phyloP scores from a whole-genome alignment of 2,113 vertebrate species.

The Stigmatopora nigra region DNA sequence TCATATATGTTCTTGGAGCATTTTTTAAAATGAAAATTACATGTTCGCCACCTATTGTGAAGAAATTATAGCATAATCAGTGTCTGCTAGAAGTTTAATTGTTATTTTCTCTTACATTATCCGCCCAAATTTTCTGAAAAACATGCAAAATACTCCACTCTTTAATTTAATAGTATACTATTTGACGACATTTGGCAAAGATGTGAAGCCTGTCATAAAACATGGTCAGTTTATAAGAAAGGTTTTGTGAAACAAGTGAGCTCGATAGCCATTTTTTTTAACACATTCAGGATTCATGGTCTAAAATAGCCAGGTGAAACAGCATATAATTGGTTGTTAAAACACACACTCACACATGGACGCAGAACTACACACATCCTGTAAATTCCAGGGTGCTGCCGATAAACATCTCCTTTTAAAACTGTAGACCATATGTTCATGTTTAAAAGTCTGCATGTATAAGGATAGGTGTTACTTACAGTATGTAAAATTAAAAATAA shows the following conservation, averaged over 20 bases:
- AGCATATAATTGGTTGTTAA: constrained; percentile 32
- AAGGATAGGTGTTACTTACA: neutral
- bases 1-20: neutral
- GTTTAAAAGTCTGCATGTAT: neutral
- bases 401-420: constrained; percentile 15
- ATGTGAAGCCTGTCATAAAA: neutral
- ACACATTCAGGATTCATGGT: constrained; percentile 15
- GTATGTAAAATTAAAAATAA: too few species aligned
- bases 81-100: neutral
- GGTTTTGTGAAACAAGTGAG: constrained; percentile 9
- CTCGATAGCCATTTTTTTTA: constrained; percentile 37
- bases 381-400: constrained; percentile 43
- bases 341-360: neutral
- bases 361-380: constrained; percentile 6
- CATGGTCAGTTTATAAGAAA: constrained; percentile 1
- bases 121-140: neutral
- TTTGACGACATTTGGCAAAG: neutral
- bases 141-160: neutral
- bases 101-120: neutral
- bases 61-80: neutral
- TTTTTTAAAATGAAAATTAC: neutral
- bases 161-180: neutral
- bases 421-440: neutral
- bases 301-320: constrained; percentile 33
- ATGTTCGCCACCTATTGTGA: too few species aligned